Evolutionary conservation across 2,797 vertebrate genomes (phyloP).

Genomic region (Aulostomus chinensis): DNA sequence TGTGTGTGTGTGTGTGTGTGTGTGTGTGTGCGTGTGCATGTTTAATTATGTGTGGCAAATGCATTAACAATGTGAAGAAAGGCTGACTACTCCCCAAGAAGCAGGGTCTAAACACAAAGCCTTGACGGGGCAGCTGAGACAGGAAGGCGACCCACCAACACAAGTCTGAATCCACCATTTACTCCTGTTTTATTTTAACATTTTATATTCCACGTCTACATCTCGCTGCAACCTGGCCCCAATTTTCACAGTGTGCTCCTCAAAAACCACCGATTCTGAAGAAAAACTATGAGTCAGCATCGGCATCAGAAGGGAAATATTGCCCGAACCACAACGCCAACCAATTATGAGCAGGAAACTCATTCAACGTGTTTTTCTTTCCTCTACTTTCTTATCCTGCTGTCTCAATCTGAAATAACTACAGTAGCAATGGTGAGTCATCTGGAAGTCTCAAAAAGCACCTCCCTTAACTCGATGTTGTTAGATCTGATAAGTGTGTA

Average conservation of each 20-base stretch:
- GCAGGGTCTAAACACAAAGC: constrained; percentile 31
- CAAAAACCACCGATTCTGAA: neutral
- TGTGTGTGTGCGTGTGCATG: constrained; percentile 27
- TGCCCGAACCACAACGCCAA: constrained; percentile 23
- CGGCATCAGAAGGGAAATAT: constrained; percentile 23
- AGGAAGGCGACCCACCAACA: constrained; percentile 21
- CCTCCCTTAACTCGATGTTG: too few relatives aligned
- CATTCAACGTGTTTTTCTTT: constrained; percentile 23
- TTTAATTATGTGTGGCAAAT: too few relatives aligned
- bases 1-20: constrained; percentile 6
- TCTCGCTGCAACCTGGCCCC: constrained; percentile 16
- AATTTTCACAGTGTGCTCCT: constrained; percentile 2
- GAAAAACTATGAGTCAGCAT: constrained; percentile 42
- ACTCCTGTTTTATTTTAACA: neutral
- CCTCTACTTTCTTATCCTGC: constrained; percentile 21
- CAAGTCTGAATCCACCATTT: constrained; percentile 26
- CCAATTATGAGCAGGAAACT: constrained; percentile 17
- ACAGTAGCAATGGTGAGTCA: too few relatives aligned
- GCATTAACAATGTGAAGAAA: constrained; percentile 57
- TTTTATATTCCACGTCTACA: constrained; percentile 13
- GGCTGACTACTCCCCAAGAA: constrained; percentile 27
- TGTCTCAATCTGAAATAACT: constrained; percentile 13
- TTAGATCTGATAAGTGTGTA: too few relatives aligned
- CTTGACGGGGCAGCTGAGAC: constrained; percentile 29
- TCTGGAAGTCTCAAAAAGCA: too few relatives aligned